Base-by-base conservation (phyloP, 2,888 invertebrate species). In the Hydrotaea cyrtoneurina region DNA sequence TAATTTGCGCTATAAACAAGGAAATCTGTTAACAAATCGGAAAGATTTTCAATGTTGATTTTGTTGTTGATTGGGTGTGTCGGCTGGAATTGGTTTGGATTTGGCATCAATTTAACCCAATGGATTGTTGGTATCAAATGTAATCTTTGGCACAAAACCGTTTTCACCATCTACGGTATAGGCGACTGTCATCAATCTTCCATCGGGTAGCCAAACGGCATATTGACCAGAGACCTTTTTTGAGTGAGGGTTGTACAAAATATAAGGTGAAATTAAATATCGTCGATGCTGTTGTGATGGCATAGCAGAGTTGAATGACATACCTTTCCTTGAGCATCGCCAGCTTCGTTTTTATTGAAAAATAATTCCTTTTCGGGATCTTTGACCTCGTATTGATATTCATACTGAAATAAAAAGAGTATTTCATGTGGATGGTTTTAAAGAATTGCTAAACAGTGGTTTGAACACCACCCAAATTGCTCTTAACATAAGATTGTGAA, bases 351-450 rank as follows among this genome's bases (percentile, higher is more conserved):
- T 85, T 95, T 95, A 11, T 95, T 95, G 91, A 95, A 95, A 92
- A 93, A 95, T 64, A 95, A 93, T 80, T 94, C 93, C 87, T 95
- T 95, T 88, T 95, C 95, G 86, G 94, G 94, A 90, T 95, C 95
- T 90, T 95, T 95, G 31, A 96, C 96, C 92, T 95, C 95, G 91
- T 95, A 96, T 91, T 95, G 94, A 92, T 95, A 96, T 91, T 95
- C 94, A 89, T 95, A 96, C 96, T 96, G 93, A 82, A 92, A 89
- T 13, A 46, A 64, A 31, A 4, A 50, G 26, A 39, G 39, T 39
- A 13, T 39, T 39, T 31, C 7, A 31, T 4, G 7, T 4, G 2
- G 31, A 31, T 31, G 2, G 31, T 31, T 2, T 7, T 31, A 31
- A 31, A 31, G 31, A 31, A 31, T 4, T 31, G 31, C 31, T 31